Conservation (phyloP, 1,140 invertebrate species). For the Musca domestica region DNA sequence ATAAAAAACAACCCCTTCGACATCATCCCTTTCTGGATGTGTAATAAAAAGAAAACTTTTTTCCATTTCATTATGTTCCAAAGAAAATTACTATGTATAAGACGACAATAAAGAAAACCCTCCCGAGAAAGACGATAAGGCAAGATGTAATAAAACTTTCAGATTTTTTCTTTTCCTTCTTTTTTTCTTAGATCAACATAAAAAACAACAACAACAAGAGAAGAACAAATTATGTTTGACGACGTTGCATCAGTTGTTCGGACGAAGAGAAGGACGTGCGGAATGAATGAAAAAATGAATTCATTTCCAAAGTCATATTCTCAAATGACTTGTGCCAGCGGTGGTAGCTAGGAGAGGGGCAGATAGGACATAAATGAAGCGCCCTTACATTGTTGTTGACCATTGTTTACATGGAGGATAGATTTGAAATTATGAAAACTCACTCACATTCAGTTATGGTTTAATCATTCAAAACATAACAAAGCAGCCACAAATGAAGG, state of each 20-base stretch:
- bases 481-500: no score
- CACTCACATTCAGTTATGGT: slow-evolving; percentile 10
- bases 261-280: no score
- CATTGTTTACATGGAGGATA: not conserved
- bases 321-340: no score
- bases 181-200: not conserved
- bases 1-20: no score
- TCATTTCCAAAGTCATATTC: no score
- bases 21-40: no score
- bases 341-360: no score
- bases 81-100: slow-evolving; percentile 19
- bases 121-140: slow-evolving; percentile 25
- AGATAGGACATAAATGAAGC: no score
- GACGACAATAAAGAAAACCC: slow-evolving; percentile 20
- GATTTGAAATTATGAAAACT: slow-evolving; percentile 15
- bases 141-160: slow-evolving; percentile 29
- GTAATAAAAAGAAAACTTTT: no score
- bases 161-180: slow-evolving; percentile 23
- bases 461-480: slow-evolving; percentile 8
- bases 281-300: no score
- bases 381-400: no score
- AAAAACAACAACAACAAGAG: slow-evolving; percentile 11
- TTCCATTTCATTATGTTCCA: not conserved
- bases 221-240: slow-evolving; percentile 16
- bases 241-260: not conserved